Base-by-base conservation (phyloP, 1,140 invertebrate genomes). In the Drosophila nigrodunni region DNA sequence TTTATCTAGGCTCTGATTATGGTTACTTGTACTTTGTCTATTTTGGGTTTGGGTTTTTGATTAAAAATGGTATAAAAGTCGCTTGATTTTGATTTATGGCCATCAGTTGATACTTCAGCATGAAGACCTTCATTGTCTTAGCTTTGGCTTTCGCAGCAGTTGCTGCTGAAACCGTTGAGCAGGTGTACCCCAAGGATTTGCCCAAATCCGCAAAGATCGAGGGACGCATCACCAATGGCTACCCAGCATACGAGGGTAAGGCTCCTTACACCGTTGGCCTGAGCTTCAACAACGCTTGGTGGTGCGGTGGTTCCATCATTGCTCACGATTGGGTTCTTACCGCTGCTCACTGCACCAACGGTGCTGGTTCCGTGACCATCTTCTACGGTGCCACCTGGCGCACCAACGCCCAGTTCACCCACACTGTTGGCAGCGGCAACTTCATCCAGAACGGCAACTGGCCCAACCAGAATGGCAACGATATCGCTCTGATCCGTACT, bases 281-380 rank as follows among this genome's bases (percentile, higher is more conserved):
- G 62, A 54, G 46, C 8, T 89, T 94, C 79, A 83, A 91, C 46
- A 88, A 70, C n/a, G 78, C 87, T 72, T 74, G 88, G 83, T 93
- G 93, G 88, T 96, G 95, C 81, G 95, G 95, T 9, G 95, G 94
- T 34, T 94, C 94, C 13, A 82, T 95, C 60, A 93, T 95, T 39
- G 92, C 92, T 65, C 77, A 92, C 64, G 49, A 92, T 25, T 95
- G 93, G 93, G 87, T 95, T 5, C 73, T 95, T 41, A 94, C 94
- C 7, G 94, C 95, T 18, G 95, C 94, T 13, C 95, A 95, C 77
- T 95, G 95, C 80, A 74, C 66, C 34, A 74, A 74, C 50, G 46
- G 47, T 10, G 86, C 72, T 18, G 52, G 39, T 7, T 55, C 52
- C n/a, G 81, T 73, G n/a, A 78, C 69, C 39, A 62, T 78, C 54